Evolutionary conservation across 2,113 vertebrate species (phyloP).

Genomic region (Ctenomys sociabilis): DNA sequence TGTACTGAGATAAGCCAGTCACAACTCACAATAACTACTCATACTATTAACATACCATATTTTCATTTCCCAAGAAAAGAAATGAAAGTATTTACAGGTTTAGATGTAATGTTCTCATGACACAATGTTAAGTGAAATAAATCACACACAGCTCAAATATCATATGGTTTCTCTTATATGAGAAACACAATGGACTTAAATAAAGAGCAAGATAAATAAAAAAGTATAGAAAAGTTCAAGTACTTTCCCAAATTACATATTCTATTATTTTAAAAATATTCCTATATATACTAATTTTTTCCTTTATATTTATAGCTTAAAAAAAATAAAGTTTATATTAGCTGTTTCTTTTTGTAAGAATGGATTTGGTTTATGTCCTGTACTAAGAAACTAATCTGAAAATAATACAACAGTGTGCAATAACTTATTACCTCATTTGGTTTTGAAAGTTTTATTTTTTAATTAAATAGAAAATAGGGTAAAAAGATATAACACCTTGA

Average conservation of each 20-base stretch:
- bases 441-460: not conserved
- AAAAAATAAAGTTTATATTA: not conserved
- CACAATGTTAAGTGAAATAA: not conserved
- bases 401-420: not conserved
- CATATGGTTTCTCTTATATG: not conserved
- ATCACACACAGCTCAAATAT: not conserved
- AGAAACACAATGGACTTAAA: not conserved
- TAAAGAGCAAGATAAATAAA: not conserved
- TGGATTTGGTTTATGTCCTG: not conserved
- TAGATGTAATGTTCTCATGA: not conserved
- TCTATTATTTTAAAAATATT: not conserved
- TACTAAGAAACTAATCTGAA: not conserved
- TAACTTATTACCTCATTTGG: not conserved
- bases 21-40: slow-evolving; percentile 38
- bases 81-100: not conserved
- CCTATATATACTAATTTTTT: not conserved
- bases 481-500: not conserved
- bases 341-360: not conserved
- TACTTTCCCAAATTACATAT: not conserved
- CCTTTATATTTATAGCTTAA: not conserved
- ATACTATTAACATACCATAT: not conserved
- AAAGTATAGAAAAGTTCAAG: not conserved
- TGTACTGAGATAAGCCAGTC: not conserved
- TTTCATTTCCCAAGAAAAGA: slow-evolving; percentile 11
- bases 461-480: not conserved